These are phyloP conservation scores for Leistus spinibarbis DNA, from an alignment of 2,888 invertebrate genomes.

Conservation along the genomic window DNA sequence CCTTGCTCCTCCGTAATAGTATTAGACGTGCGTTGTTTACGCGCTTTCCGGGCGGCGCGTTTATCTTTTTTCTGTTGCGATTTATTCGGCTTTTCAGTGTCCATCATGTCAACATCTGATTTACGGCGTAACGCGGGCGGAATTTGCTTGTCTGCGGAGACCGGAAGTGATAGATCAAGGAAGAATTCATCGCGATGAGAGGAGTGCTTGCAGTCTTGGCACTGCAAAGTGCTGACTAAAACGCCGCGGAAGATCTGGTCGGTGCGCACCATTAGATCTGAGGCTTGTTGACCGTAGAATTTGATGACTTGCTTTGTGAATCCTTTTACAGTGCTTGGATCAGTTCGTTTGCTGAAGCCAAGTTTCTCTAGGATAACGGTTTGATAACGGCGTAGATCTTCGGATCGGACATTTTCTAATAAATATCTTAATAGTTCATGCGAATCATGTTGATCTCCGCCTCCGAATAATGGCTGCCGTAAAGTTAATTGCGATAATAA, in stretches of 20 bases:
- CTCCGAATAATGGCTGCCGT: constrained; percentile 84
- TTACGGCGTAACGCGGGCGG: constrained; percentile 65
- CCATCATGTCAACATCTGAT: constrained; percentile 51
- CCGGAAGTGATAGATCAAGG: constrained; percentile 92
- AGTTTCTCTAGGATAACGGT: constrained; percentile 78
- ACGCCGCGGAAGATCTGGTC: constrained; percentile 95
- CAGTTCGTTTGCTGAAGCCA: constrained; percentile 71
- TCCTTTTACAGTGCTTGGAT: constrained; percentile 77
- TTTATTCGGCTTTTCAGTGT: constrained; percentile 67
- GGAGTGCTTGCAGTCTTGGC: constrained; percentile 86
- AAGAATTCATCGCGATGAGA: constrained; percentile 92
- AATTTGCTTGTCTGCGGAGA: constrained; percentile 76
- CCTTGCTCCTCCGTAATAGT: constrained; percentile 43
- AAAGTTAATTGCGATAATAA: constrained; percentile 68
- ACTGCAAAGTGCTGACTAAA: constrained; percentile 86
- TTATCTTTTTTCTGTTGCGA: constrained; percentile 71
- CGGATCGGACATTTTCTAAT: constrained; percentile 82
- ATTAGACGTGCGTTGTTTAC: constrained; percentile 50
- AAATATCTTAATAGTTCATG: constrained; percentile 92
- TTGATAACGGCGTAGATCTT: constrained; percentile 81
- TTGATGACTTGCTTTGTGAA: constrained; percentile 78
- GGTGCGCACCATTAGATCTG: constrained; percentile 75
- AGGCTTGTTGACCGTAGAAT: constrained; percentile 82
- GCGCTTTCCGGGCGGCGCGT: constrained; percentile 63
- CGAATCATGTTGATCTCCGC: constrained; percentile 95